phyloP scores from a whole-genome alignment of 1,140 invertebrate genomes.

The Cyclargus thomasi region DNA sequence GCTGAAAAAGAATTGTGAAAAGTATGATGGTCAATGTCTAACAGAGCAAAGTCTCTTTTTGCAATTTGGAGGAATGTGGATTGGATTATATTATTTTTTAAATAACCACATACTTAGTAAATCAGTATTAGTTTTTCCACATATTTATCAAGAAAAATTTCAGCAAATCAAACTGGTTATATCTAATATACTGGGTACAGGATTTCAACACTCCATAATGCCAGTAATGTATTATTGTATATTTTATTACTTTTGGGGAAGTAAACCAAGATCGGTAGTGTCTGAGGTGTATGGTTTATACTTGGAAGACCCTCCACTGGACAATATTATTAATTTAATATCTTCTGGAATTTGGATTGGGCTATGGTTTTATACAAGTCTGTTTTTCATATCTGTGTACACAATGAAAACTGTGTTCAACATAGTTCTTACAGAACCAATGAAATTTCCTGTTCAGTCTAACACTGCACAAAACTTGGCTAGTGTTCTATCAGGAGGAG shows the following conservation, averaged over 20 bases:
- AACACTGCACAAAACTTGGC: constrained; percentile 55
- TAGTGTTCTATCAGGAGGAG: constrained; percentile 76
- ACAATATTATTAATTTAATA: constrained; percentile 72
- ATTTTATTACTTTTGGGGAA: constrained; percentile 77
- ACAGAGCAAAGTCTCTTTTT: constrained; percentile 75
- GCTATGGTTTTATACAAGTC: constrained; percentile 80
- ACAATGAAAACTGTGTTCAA: constrained; percentile 82
- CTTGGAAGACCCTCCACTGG: constrained; percentile 72
- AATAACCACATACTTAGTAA: constrained; percentile 74
- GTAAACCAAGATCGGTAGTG: constrained; percentile 57
- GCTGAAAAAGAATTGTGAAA: constrained; percentile 63
- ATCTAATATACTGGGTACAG: constrained; percentile 73
- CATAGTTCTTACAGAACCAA: constrained; percentile 81
- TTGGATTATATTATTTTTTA: constrained; percentile 81
- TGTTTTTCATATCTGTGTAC: constrained; percentile 81
- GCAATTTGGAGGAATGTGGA: constrained; percentile 80
- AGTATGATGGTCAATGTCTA: constrained; percentile 57
- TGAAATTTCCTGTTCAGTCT: constrained; percentile 76
- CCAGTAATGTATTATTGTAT: constrained; percentile 78
- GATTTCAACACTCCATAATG: constrained; percentile 76
- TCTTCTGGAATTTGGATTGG: constrained; percentile 77
- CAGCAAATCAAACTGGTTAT: constrained; percentile 78
- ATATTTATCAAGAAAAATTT: constrained; percentile 80
- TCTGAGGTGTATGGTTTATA: constrained; percentile 69
- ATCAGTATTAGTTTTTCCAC: constrained; percentile 78